Conservation (phyloP, 2,888 invertebrate genomes). For the Parapristionchus giblindavisi region DNA sequence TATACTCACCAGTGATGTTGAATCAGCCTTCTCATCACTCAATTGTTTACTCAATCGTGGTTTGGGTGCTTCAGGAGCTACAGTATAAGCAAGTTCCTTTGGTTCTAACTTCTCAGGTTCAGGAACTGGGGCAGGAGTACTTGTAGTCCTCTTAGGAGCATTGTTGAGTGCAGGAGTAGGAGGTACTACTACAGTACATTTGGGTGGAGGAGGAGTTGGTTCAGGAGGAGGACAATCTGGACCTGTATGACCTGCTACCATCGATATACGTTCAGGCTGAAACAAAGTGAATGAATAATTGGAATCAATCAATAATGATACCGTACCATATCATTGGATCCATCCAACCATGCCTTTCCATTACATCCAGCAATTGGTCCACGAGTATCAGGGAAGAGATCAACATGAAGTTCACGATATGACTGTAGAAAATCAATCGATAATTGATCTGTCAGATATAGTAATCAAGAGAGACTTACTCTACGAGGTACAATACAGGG, state of each 20-base stretch:
- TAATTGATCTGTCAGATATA: not conserved
- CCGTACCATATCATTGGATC: conserved; percentile 79
- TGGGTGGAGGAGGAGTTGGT: conserved; percentile 46
- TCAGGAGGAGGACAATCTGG: conserved; percentile 54
- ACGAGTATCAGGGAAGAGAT: conserved; percentile 89
- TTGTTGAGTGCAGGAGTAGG: conserved; percentile 32
- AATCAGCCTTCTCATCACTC: conserved; percentile 23
- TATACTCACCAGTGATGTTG: conserved; percentile 4
- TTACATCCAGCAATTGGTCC: conserved; percentile 83
- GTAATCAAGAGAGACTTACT: conserved; percentile 73
- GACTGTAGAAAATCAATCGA: conserved; percentile 74
- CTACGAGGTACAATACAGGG: conserved; percentile 93
- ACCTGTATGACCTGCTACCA: conserved; percentile 42
- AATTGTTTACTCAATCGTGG: conserved; percentile 17
- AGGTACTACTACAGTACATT: conserved; percentile 6
- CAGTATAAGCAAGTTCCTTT: conserved; percentile 16
- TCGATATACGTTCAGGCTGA: conserved; percentile 46
- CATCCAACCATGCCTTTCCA: conserved; percentile 84
- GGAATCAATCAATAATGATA: not conserved
- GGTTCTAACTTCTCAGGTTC: not conserved
- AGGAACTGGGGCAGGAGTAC: conserved; percentile 1
- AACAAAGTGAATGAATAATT: not conserved
- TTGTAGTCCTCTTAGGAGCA: not conserved
- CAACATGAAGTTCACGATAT: conserved; percentile 91
- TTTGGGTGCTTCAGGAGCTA: not conserved